A percentile compares a stretch with the other conserved stretches of the same genome.
phyloP scores from a whole-genome alignment of 2,888 invertebrate genomes.

The Oegoconia quadripuncta region DNA sequence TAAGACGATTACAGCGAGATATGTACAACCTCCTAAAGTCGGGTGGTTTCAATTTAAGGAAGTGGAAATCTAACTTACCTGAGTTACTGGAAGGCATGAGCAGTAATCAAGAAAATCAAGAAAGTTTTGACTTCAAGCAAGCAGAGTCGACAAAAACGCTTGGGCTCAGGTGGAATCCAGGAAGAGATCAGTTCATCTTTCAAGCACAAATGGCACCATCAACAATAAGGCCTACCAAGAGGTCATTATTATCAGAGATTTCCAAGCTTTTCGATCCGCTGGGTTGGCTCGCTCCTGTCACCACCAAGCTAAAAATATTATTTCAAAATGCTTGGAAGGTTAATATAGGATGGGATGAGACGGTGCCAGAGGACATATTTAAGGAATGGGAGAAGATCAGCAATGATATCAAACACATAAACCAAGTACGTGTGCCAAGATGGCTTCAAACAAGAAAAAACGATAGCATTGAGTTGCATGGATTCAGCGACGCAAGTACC shows the following conservation, averaged over 20 bases:
- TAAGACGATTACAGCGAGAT: conserved; percentile 1
- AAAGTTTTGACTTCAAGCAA: conserved; percentile 10
- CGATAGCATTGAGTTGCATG: conserved; percentile 12
- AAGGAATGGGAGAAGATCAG: conserved; percentile 19
- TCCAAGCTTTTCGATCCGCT: conserved; percentile 24
- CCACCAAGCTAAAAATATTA: conserved; percentile 22
- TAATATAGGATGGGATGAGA: conserved; percentile 18
- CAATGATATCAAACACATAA: conserved; percentile 5
- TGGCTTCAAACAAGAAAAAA: conserved; percentile 7
- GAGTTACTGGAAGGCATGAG: not conserved
- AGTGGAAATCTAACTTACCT: conserved; percentile 8
- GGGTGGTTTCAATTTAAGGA: too few species aligned
- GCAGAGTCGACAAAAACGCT: conserved; percentile 10
- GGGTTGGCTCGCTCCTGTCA: conserved; percentile 23
- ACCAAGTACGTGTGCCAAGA: conserved; percentile 6
- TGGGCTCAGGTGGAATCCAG: conserved; percentile 16
- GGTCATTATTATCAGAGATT: conserved; percentile 17
- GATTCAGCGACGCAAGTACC: conserved; percentile 11
- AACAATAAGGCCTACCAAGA: conserved; percentile 4
- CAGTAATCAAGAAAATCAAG: too few species aligned
- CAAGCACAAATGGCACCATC: not conserved
- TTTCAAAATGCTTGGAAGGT: conserved; percentile 21
- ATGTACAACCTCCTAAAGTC: conserved; percentile 7
- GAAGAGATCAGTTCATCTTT: conserved; percentile 7
- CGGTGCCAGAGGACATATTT: conserved; percentile 10